Evolutionary conservation across 2,888 invertebrate genomes (phyloP), one percentile per base, ranked within the genome.

Genomic region (Cinara cedri): DNA sequence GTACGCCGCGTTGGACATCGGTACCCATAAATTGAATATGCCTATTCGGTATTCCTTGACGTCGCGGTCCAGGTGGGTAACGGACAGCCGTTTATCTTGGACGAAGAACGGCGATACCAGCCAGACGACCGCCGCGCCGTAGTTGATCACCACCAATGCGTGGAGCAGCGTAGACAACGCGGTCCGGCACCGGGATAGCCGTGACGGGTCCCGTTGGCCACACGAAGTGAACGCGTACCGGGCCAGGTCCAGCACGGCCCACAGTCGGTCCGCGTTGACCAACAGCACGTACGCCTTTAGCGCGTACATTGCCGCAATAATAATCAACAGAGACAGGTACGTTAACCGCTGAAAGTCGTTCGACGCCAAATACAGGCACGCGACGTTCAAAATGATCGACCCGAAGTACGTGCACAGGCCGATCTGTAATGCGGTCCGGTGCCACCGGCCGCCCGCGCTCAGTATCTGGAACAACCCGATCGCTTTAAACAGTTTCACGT

Each of bases 231-330:
- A 57, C 71, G 10, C 21, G 71, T 24, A 57, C 16, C 14, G 14
- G 55, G 55, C 71, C 57, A 21, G 42, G 71, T 24, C 44, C 55
- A 71, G 57, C 44, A 24, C 24, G 8, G 11, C 11, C 21, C 71
- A 13, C 44, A 71, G 16, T n/a, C 21, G 55, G 55, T 44, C 42
- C 3, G 57, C 44, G 24, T 57, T 21, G 19, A 9, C 10, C 42
- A 55, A 3, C 55, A 71, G 54, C 44, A 42, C 71, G 55, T 21
- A 16, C 2, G 55, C 55, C 57, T 71, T 71, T 44, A 24, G 14
- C 71, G 24, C 4, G 71, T 55, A 42, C 42, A 55, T 55, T 10
- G 8, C 42, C 42, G 71, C 16, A 42, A 10, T 3, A 19, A 21
- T 34, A 6, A 44, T 3, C 16, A 4, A 34, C 34, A 44, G 11